Conservation (phyloP, 2,888 invertebrate species). For the Neoitamus cyanurus region DNA sequence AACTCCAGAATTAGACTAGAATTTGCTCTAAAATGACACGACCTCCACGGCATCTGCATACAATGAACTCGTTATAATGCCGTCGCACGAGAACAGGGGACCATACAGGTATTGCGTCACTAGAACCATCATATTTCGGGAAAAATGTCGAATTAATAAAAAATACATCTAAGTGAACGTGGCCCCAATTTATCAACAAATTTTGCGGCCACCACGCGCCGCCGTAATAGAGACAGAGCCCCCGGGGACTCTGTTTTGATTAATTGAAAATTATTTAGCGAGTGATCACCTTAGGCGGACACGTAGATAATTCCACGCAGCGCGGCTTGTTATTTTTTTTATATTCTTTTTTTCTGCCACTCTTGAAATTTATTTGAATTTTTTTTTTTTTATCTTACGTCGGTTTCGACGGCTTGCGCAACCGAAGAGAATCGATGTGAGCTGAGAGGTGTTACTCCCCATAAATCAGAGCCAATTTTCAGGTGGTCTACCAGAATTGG, state of each 20-base stretch:
- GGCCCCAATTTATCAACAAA: background rate
- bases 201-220: background rate
- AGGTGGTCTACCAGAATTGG: background rate
- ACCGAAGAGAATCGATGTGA: background rate
- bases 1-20: background rate
- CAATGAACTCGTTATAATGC: background rate
- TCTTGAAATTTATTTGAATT: background rate
- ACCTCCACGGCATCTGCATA: background rate
- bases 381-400: background rate
- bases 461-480: background rate
- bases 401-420: background rate
- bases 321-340: background rate
- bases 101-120: background rate
- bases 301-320: slow-evolving; percentile 1
- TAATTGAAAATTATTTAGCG: slow-evolving; percentile 18
- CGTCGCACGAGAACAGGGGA: background rate
- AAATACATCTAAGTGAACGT: background rate
- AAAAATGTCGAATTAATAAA: background rate
- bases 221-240: background rate
- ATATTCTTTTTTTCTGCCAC: background rate
- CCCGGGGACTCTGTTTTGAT: background rate
- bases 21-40: background rate
- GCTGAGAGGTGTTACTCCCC: slow-evolving; percentile 1
- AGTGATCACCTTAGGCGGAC: slow-evolving; percentile 18
- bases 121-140: background rate